phyloP scores from a whole-genome alignment of 2,797 vertebrate species.

The Iguana delicatissima region DNA sequence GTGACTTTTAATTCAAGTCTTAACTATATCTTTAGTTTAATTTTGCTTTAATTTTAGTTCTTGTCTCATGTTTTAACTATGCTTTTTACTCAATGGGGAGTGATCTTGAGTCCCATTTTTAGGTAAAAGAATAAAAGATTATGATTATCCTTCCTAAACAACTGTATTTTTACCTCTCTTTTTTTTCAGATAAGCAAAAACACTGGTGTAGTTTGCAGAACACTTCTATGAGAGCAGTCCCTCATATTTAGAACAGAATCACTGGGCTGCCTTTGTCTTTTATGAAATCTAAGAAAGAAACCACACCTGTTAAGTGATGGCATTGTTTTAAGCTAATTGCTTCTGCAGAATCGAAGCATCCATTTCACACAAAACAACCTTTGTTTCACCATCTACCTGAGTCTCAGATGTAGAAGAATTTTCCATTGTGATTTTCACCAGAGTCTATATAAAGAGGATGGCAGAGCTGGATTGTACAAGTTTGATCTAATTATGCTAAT shows the following conservation, averaged over 20 bases:
- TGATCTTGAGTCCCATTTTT: no score
- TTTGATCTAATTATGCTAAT: background rate
- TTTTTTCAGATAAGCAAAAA: background rate
- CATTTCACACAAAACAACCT: constrained; percentile 54
- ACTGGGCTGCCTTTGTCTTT: background rate
- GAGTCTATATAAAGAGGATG: constrained; percentile 52
- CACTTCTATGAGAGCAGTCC: background rate
- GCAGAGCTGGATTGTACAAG: background rate
- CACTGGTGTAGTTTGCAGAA: background rate
- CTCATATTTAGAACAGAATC: background rate
- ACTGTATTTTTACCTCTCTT: background rate
- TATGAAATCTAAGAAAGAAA: background rate
- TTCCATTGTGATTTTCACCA: constrained; percentile 80
- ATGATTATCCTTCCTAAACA: background rate
- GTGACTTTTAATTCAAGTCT: no score
- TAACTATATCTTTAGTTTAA: no score
- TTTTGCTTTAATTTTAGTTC: no score
- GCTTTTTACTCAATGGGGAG: no score
- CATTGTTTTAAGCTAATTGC: constrained; percentile 61
- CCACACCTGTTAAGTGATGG: constrained; percentile 69
- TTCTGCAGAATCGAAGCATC: constrained; percentile 48
- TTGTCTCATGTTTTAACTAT: no score
- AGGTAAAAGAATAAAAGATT: no score
- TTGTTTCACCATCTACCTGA: constrained; percentile 69
- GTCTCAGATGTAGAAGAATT: constrained; percentile 79